Percentiles rank a stretch among this genome's conserved stretches.
phyloP scores from a whole-genome alignment of 2,113 vertebrate genomes.

The Coptodon bakossiorum region DNA sequence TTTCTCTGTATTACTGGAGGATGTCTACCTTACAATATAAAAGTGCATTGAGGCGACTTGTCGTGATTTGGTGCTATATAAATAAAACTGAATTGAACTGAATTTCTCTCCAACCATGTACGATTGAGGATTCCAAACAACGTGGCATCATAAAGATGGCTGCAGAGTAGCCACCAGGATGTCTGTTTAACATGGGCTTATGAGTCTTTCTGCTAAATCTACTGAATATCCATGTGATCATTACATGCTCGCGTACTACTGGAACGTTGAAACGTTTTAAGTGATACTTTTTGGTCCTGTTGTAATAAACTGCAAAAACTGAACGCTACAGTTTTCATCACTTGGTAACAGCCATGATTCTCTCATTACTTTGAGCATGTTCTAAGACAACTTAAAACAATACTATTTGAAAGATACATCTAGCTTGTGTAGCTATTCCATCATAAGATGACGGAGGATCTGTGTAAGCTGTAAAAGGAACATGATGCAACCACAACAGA shows the following conservation, averaged over 20 bases:
- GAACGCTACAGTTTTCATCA: background rate
- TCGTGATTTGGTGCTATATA: background rate
- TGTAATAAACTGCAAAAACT: rapidly evolving
- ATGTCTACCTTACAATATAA: background rate
- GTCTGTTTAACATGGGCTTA: background rate
- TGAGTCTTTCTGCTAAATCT: background rate
- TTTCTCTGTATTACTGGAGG: background rate
- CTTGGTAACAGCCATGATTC: background rate
- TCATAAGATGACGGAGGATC: background rate
- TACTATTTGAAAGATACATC: background rate
- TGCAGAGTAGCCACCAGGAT: background rate
- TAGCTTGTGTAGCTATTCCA: background rate
- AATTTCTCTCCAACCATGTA: background rate
- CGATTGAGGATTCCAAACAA: background rate
- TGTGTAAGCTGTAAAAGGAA: background rate
- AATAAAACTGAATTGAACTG: background rate
- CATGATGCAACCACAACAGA: background rate
- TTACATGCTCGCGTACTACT: background rate
- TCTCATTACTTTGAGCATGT: background rate
- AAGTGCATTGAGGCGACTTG: background rate
- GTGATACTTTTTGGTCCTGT: no score
- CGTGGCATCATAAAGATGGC: background rate
- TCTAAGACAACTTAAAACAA: background rate
- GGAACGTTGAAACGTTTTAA: rapidly evolving
- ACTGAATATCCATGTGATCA: background rate